Evolutionary conservation across 2,888 invertebrate species (phyloP), one percentile per base, ranked within the genome.

Genomic region (Himalopsyche japonica): DNA sequence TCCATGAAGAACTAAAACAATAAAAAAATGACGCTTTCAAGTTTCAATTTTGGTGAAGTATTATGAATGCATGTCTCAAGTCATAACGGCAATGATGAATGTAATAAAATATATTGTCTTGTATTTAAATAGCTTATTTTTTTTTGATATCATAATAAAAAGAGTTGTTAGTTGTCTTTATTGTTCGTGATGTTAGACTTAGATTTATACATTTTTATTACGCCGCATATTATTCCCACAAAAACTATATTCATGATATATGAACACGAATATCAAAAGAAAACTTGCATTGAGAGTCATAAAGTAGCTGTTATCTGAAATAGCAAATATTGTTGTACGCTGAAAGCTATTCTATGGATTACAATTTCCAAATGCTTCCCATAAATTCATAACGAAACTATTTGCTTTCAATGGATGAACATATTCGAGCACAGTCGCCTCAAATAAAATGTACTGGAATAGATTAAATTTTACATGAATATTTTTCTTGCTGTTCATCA

Each of bases 231-330:
- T 20, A 57, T 57, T 57, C 57, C 20, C n/a, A 57, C 57, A 57
- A 57, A 57, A 57, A 57, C 57, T 48, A 24, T 48, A 18, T 76
- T 20, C 49, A 76, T 81, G 81, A 81, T 76, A 64, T 81, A 84
- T 82, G 81, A 76, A 76, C 49, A 81, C 77, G 24, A 77, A 34
- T 57, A 70, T 79, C 49, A 48, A 85, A 32, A 85, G 70, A 79
- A 80, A 48, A 83, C 81, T 80, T 84, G 80, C 76, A 80, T 85
- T 37, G 83, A 43, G 76, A 80, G 79, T 76, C 79, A 79, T 85
- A 84, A 85, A 85, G 81, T 64, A 82, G 37, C 70, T 79, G 81
- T 81, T 85, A 83, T 85, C 83, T 83, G 76, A 79, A 80, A 83
- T 83, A 81, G 83, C 82, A 79, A 85, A 78, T 83, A 78, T 82